Evolutionary conservation across 2,797 vertebrate species (phyloP).

Genomic region (Lacerta viridis): DNA sequence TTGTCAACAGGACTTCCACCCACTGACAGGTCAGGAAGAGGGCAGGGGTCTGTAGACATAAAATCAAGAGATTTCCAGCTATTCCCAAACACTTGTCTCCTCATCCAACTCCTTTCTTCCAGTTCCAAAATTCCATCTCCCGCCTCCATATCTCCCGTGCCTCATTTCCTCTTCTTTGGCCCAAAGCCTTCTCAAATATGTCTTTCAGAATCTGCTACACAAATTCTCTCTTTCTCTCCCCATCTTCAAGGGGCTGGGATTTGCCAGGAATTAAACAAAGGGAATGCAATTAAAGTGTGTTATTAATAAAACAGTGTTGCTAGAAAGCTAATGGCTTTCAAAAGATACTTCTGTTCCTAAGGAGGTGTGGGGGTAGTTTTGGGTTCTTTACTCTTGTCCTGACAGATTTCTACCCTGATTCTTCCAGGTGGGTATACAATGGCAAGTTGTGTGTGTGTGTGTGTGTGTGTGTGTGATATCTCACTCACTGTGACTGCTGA

Average conservation of each 20-base stretch:
- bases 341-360: background rate
- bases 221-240: background rate
- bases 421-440: background rate
- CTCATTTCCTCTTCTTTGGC: background rate
- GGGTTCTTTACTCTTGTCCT: background rate
- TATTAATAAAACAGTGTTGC: background rate
- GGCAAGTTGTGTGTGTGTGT: background rate
- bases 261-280: conserved; percentile 8
- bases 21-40: background rate
- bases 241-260: background rate
- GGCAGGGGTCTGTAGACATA: background rate
- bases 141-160: background rate
- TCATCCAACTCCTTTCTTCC: background rate
- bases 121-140: background rate
- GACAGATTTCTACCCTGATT: background rate
- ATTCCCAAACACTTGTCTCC: background rate
- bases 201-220: background rate
- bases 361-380: too few relatives aligned
- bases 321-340: background rate
- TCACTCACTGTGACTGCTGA: background rate
- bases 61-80: background rate
- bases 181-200: background rate
- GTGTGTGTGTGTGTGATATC: background rate
- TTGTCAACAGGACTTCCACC: background rate
- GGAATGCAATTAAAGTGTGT: background rate